Conservation (phyloP, 2,888 invertebrate genomes). For the Pristionchus japonicus region DNA sequence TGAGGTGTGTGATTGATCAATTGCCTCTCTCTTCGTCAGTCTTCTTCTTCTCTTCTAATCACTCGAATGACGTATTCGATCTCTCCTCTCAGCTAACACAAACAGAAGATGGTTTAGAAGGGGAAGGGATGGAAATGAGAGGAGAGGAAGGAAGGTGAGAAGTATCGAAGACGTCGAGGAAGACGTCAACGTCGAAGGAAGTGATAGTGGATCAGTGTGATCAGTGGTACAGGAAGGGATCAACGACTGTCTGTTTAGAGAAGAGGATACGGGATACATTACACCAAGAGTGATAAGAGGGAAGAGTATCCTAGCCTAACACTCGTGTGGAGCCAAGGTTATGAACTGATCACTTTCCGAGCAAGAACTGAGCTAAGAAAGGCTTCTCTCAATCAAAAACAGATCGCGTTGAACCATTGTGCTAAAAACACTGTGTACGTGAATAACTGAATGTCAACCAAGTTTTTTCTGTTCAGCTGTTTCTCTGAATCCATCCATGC, state of each 20-base stretch:
- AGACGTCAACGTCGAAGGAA: not conserved
- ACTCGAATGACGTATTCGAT: not conserved
- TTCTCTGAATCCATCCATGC: no score
- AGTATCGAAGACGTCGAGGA: not conserved
- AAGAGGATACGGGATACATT: not conserved
- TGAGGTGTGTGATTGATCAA: conserved; percentile 22
- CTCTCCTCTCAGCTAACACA: conserved; percentile 38
- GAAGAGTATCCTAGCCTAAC: no score
- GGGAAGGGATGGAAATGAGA: not conserved
- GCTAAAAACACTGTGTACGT: no score
- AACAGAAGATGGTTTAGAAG: conserved; percentile 11
- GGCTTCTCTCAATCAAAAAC: no score
- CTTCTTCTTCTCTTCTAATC: not conserved
- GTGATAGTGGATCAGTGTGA: conserved; percentile 30
- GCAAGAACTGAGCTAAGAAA: no score
- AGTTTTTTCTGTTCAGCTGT: no score
- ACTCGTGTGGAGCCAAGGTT: not conserved
- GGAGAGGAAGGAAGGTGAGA: not conserved
- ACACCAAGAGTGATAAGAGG: not conserved
- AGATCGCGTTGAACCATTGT: no score
- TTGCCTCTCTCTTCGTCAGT: conserved; percentile 15
- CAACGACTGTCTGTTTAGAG: not conserved
- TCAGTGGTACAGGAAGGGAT: not conserved
- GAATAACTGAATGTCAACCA: no score
- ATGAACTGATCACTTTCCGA: not conserved